Conservation (phyloP, 2,888 invertebrate species). For the Napeogenes sylphis region DNA sequence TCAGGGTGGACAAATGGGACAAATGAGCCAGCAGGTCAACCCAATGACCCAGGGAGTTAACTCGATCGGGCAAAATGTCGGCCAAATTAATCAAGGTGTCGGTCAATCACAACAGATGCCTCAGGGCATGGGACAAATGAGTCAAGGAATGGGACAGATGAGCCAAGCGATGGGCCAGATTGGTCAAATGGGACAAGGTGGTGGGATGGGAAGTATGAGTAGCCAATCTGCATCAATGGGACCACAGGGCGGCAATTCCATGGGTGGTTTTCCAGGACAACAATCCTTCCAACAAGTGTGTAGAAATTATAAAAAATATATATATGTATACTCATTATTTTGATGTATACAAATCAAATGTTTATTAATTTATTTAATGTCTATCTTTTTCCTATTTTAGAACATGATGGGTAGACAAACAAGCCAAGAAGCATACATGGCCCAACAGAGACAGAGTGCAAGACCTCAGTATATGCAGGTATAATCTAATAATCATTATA, state of each 20-base stretch:
- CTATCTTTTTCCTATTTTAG: conserved; percentile 51
- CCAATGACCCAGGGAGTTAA: conserved; percentile 69
- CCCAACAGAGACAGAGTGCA: conserved; percentile 78
- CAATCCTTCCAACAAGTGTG: conserved; percentile 73
- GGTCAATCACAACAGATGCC: conserved; percentile 67
- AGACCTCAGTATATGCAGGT: conserved; percentile 84
- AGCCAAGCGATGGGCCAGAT: conserved; percentile 66
- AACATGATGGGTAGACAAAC: conserved; percentile 79
- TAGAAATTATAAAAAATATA: not conserved
- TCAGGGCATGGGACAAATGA: conserved; percentile 70
- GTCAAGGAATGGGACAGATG: conserved; percentile 76
- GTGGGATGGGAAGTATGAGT: conserved; percentile 67
- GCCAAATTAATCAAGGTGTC: conserved; percentile 72
- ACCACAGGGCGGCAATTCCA: conserved; percentile 68
- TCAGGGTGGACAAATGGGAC: conserved; percentile 58
- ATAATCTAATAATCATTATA: not conserved
- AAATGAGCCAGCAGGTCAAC: conserved; percentile 73
- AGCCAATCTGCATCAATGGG: conserved; percentile 73
- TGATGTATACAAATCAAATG: not conserved
- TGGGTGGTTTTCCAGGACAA: conserved; percentile 76
- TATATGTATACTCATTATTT: not conserved
- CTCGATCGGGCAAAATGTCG: conserved; percentile 66
- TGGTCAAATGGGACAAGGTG: conserved; percentile 71
- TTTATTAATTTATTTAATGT: not conserved
- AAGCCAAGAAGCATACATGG: conserved; percentile 77